A percentile compares a stretch with the other conserved stretches of the same genome.
Conservation (phyloP, 2,888 invertebrate genomes). For the Diploptera punctata region DNA sequence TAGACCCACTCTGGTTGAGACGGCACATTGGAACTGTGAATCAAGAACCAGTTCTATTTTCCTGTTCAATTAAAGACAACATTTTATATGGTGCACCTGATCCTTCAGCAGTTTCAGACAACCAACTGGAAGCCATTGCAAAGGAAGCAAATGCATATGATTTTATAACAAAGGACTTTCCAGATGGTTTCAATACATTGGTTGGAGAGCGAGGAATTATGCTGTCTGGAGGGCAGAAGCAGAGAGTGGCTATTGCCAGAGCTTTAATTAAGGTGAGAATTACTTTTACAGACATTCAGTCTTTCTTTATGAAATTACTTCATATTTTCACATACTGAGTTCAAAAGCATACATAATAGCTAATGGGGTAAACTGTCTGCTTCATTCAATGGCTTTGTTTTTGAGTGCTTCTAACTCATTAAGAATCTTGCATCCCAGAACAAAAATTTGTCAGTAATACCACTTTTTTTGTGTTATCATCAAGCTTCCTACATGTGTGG, state of each 20-base stretch:
- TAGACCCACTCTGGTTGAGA: constrained; percentile 87
- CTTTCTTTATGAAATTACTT: no score
- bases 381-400: neutral
- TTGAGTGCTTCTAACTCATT: no score
- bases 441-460: no score
- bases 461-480: no score
- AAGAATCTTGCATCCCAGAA: no score
- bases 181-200: constrained; percentile 78
- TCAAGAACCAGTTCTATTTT: constrained; percentile 94
- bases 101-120: constrained; percentile 59
- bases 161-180: constrained; percentile 68
- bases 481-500: no score
- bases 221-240: constrained; percentile 93
- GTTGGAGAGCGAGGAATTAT: constrained; percentile 91
- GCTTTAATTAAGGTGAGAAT: constrained; percentile 82
- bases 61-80: constrained; percentile 88
- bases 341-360: no score
- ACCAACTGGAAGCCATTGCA: constrained; percentile 67
- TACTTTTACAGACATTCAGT: no score
- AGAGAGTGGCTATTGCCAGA: constrained; percentile 91
- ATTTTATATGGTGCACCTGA: constrained; percentile 83
- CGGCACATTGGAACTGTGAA: constrained; percentile 88
- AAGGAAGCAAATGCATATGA: constrained; percentile 86
- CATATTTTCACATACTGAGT: no score
- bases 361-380: neutral